These are phyloP conservation scores for Hemicordylus capensis DNA, from an alignment of 2,113 vertebrate species.

Conservation along the genomic window DNA sequence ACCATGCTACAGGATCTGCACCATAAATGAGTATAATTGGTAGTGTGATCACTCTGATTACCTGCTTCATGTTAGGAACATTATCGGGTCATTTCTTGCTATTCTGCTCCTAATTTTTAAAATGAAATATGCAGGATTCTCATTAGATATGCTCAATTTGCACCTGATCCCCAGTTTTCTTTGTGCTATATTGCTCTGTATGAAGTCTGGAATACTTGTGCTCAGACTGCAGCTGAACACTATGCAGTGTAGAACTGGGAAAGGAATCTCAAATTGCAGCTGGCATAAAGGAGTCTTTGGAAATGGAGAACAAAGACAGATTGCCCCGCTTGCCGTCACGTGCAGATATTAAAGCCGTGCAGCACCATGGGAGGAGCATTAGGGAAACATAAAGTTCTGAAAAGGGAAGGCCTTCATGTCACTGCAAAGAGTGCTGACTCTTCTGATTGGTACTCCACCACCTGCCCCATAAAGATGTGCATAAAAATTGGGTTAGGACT, in stretches of 20 bases:
- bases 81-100: neutral
- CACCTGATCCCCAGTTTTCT: neutral
- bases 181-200: neutral
- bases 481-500: neutral
- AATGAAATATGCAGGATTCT: neutral
- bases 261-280: neutral
- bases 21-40: neutral
- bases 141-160: neutral
- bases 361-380: too few species aligned
- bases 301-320: neutral
- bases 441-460: neutral
- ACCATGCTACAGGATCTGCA: neutral
- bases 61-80: neutral
- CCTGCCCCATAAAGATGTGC: neutral
- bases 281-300: neutral
- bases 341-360: neutral
- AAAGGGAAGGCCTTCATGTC: too few species aligned
- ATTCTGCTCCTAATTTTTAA: neutral
- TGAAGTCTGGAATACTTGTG: neutral
- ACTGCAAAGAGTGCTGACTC: neutral
- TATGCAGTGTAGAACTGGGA: neutral
- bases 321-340: neutral
- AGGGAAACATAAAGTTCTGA: too few species aligned
- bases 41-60: neutral
- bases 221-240: neutral